Conservation (phyloP, 2,888 invertebrate species). For the Brachyptera putata region DNA sequence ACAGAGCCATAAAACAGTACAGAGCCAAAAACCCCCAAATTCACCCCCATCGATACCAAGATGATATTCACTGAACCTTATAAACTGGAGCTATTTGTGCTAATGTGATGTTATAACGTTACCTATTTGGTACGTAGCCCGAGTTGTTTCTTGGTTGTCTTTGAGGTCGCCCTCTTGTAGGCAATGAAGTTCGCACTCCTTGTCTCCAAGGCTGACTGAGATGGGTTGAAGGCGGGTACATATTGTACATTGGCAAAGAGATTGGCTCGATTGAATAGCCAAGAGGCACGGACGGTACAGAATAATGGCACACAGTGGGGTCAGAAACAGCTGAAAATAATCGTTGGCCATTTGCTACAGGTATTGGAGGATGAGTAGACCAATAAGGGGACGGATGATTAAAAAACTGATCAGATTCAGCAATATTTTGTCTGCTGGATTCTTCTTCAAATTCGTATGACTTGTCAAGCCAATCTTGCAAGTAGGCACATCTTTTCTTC, state of each 20-base stretch:
- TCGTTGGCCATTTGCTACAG: constrained; percentile 40
- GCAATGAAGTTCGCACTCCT: neutral
- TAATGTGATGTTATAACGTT: no score
- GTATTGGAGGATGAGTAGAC: constrained; percentile 14
- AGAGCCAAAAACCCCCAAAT: no score
- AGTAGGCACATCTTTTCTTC: constrained; percentile 46
- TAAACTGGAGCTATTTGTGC: no score
- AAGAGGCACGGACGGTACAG: constrained; percentile 39
- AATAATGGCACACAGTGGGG: constrained; percentile 47
- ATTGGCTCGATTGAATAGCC: constrained; percentile 57
- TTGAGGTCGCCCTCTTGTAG: neutral
- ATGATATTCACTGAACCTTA: no score
- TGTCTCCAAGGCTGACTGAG: neutral
- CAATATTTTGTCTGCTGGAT: constrained; percentile 38
- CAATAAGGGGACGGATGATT: constrained; percentile 18
- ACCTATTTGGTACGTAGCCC: no score
- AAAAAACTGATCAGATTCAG: constrained; percentile 1
- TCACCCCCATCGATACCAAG: no score
- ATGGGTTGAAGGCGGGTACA: constrained; percentile 48
- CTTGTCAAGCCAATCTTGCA: constrained; percentile 53
- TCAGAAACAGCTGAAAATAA: constrained; percentile 50
- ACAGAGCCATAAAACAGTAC: no score
- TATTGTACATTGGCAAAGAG: constrained; percentile 59
- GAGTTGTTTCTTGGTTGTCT: neutral
- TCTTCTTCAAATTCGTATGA: constrained; percentile 44